These are phyloP conservation scores for Diarsia rubi DNA, from an alignment of 2,888 invertebrate species.

Conservation along the genomic window DNA sequence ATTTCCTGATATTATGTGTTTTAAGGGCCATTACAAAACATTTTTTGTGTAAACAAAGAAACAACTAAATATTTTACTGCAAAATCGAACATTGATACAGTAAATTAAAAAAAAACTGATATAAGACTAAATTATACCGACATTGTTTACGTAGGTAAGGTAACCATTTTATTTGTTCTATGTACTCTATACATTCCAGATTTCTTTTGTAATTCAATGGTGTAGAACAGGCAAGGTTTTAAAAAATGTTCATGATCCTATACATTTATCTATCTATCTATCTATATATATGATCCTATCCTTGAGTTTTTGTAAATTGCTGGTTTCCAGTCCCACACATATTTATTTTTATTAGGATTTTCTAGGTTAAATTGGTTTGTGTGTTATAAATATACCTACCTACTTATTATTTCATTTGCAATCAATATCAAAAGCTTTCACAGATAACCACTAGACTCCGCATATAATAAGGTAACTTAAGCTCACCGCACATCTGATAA, in stretches of 20 bases:
- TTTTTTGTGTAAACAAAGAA: background rate
- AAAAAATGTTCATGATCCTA: background rate
- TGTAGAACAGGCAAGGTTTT: background rate
- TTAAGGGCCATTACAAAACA: constrained; percentile 28
- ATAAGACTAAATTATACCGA: constrained; percentile 12
- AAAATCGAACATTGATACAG: background rate
- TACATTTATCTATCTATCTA: too few species aligned
- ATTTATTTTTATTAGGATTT: background rate
- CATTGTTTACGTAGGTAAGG: background rate
- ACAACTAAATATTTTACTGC: background rate
- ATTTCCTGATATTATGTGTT: constrained; percentile 7
- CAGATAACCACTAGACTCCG: too few species aligned
- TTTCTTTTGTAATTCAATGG: background rate
- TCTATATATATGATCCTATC: too few species aligned
- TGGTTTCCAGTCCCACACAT: background rate
- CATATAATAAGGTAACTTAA: too few species aligned
- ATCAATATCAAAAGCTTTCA: background rate
- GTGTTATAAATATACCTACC: background rate
- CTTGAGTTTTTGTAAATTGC: constrained; percentile 5
- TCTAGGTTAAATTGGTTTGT: background rate
- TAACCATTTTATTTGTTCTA: constrained; percentile 8
- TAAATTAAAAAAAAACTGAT: background rate
- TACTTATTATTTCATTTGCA: background rate
- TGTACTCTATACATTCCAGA: constrained; percentile 37
- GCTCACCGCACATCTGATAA: too few species aligned